Base-by-base conservation (phyloP, 2,888 invertebrate genomes). In the Hirudinaria manillensis region DNA sequence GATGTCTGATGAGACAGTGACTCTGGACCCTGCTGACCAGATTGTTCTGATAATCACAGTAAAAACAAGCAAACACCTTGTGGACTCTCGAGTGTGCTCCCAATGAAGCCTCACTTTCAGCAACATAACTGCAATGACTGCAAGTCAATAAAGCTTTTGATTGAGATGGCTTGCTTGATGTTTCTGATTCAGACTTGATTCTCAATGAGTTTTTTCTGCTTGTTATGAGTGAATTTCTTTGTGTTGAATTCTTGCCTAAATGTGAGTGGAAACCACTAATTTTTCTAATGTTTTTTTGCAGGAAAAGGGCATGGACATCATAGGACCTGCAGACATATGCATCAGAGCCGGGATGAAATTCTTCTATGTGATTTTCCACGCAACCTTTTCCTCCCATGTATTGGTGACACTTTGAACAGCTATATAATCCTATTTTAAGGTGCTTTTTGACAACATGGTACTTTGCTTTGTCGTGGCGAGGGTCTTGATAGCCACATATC, bases 361-460 rank as follows among this genome's bases (percentile, higher is more conserved):
- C 73, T 21, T 36, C 55, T 10, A 77, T 75, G 67, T 76, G 76
- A n/a, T 74, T 75, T 32, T 75, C 75, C n/a, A 74, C 70, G 51
- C 61, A 75, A n/a, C 72, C 56, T 21, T 67, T 38, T 19, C 68
- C 73, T 72, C 76, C 75, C 36, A 75, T 66, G 45, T 76, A 72
- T 72, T 70, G 51, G 36, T 68, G 56, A 61, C 77, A 77, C 34
- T 75, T 34, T 0, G 77, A 75, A 53, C 77, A 77, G 68, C 74
- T 77, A 67, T 75, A 75, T 10, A 76, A 67, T 13, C 76, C 74
- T 10, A 77, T 65, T 53, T 77, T 77, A 7, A 77, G 73, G 56
- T 77, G 77, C 21, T 76, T 77, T 24, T 75, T 76, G 55, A 74
- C 71, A 4, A 77, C 73, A 61, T 77, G 77, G 45, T 77, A 77